Conservation (phyloP, 2,113 vertebrate genomes). For the Psilopsiagon aurifrons region DNA sequence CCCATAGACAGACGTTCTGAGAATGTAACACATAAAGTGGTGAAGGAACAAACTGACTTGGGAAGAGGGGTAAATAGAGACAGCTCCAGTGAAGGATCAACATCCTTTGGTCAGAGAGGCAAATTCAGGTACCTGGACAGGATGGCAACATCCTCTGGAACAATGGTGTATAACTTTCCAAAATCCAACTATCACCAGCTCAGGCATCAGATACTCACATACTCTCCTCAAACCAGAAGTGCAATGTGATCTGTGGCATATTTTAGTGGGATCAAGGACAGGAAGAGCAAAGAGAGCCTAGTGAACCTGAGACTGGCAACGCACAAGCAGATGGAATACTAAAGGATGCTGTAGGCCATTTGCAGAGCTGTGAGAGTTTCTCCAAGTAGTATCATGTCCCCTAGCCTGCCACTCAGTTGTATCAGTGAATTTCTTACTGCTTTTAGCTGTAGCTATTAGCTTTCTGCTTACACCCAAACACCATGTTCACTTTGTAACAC, state of each 20-base stretch:
- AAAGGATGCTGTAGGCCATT: neutral
- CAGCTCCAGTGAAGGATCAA: neutral
- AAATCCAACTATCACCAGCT: neutral
- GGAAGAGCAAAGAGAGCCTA: neutral
- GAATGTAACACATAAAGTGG: neutral
- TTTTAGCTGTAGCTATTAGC: neutral
- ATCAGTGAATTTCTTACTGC: neutral
- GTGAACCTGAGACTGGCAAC: neutral
- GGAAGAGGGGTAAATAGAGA: neutral
- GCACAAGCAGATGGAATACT: neutral
- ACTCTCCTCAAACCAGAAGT: neutral
- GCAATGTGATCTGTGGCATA: neutral
- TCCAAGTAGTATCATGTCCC: neutral
- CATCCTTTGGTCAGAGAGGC: neutral
- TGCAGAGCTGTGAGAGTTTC: neutral
- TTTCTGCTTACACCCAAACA: neutral
- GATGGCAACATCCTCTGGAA: neutral
- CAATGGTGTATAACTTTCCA: neutral
- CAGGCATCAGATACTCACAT: neutral
- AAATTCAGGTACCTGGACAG: neutral
- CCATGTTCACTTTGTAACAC: neutral
- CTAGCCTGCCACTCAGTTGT: neutral
- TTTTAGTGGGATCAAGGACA: neutral
- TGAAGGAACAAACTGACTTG: neutral
- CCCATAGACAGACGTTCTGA: neutral